Evolutionary conservation across 2,888 invertebrate genomes (phyloP), one percentile per base, ranked within the genome.

Genomic region (Hermodice carunculata): DNA sequence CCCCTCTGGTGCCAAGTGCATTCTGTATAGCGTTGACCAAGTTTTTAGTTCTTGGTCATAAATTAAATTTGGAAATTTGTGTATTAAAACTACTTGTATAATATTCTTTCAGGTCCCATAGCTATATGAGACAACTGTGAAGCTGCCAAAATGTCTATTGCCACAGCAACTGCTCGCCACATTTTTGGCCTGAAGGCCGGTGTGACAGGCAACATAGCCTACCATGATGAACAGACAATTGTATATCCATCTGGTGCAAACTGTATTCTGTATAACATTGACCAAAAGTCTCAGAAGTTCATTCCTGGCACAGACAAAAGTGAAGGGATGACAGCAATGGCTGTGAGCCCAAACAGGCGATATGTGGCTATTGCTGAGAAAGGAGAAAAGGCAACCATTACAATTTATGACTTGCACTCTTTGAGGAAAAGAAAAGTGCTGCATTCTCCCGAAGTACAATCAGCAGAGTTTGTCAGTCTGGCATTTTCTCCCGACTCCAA

Each of bases 401-500:
- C 82, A 17, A 84, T 88, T 17, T 88, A 86, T 76, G 87, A 88
- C 71, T 66, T 87, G 26, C 86, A 86, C 67, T 82, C 85, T 22
- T 76, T 84, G 63, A 83, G 86, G 66, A 83, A 85, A 69, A 77
- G 83, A 44, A 87, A 87, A 68, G 81, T 84, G 2, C 71, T 88
- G 34, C 83, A 81, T 57, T 83, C 84, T 37, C 73, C 78, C 26
- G 87, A 87, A 69, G 79, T 86, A 11, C 73, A 77, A 46, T 80
- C 92, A 0, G 89, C 87, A 61, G 91, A 91, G 78, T 92, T 92
- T 80, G 90, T 91, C 14, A 90, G 91, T 62, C 87, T 94, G 0
- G 90, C 91, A 31, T 95, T 97, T 78, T 92, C 94, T 0, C 91
- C 88, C 67, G 96, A 96, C 83, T 93, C 92, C 1, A 93, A 93